These are phyloP conservation scores for Hyposoter dolosus DNA, from an alignment of 2,888 invertebrate species.

Conservation along the genomic window DNA sequence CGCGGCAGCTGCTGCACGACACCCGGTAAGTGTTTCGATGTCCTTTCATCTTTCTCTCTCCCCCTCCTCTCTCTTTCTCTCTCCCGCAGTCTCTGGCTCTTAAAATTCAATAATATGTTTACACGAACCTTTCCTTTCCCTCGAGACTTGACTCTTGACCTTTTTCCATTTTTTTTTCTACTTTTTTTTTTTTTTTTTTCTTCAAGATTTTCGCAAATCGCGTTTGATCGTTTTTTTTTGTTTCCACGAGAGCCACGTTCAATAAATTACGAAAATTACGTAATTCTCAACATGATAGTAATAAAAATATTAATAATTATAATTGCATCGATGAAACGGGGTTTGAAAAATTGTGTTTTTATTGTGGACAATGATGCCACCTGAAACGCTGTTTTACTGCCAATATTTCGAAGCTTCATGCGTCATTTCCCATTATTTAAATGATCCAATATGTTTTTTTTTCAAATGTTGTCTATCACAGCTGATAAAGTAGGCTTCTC, in stretches of 20 bases:
- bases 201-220: neutral
- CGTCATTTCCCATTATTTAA: neutral
- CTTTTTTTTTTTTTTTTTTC: too few relatives aligned
- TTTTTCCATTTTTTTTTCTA: neutral
- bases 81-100: neutral
- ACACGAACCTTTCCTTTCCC: neutral
- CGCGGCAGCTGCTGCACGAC: conserved; percentile 83
- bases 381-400: neutral
- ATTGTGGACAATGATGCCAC: neutral
- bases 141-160: neutral
- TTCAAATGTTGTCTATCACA: neutral
- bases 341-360: neutral
- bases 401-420: neutral
- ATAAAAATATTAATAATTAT: neutral
- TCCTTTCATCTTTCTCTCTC: neutral
- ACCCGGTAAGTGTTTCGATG: conserved; percentile 80
- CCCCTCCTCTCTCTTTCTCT: neutral
- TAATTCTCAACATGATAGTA: too few relatives aligned
- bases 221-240: neutral
- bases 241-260: neutral
- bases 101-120: conserved; percentile 12
- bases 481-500: neutral
- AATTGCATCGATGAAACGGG: neutral
- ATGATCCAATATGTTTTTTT: neutral
- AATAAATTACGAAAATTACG: neutral